phyloP scores from a whole-genome alignment of 2,113 vertebrate genomes.

The Oryzias woworae region DNA sequence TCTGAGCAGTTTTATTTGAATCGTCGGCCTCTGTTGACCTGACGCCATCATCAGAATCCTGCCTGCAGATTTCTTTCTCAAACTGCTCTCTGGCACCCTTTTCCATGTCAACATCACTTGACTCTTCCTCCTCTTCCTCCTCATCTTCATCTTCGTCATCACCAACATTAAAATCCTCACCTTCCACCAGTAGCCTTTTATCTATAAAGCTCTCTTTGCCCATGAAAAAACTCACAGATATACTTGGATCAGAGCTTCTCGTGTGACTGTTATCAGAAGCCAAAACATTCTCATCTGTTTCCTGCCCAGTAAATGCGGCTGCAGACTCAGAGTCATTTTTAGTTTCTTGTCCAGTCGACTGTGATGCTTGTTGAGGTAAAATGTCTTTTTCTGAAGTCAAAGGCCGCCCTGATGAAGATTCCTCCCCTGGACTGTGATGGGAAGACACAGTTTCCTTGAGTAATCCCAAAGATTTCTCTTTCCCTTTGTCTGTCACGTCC shows the following conservation, averaged over 20 bases:
- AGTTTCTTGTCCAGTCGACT: slow-evolving; percentile 28
- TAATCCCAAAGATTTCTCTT: slow-evolving; percentile 44
- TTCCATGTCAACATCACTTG: slow-evolving; percentile 89
- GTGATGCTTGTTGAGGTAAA: slow-evolving; percentile 38
- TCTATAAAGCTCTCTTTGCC: slow-evolving; percentile 68
- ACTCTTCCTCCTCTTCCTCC: slow-evolving; percentile 77
- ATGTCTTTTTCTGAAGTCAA: slow-evolving; percentile 64
- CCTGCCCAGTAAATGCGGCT: slow-evolving; percentile 34
- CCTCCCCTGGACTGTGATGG: slow-evolving; percentile 48
- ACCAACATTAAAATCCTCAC: slow-evolving; percentile 70
- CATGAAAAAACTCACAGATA: slow-evolving; percentile 60
- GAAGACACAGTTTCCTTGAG: slow-evolving; percentile 51
- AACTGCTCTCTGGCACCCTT: slow-evolving; percentile 92
- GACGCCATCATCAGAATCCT: slow-evolving; percentile 37
- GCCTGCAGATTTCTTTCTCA: slow-evolving; percentile 83
- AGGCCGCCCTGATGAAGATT: slow-evolving; percentile 51
- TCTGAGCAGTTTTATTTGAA: slow-evolving; percentile 43
- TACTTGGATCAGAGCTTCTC: slow-evolving; percentile 54
- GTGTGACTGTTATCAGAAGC: slow-evolving; percentile 65
- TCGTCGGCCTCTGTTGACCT: slow-evolving; percentile 56
- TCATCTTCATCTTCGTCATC: slow-evolving; percentile 69
- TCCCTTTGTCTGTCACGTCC: slow-evolving; percentile 52
- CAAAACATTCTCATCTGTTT: slow-evolving; percentile 75
- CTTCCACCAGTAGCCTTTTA: slow-evolving; percentile 72
- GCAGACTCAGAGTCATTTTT: slow-evolving; percentile 28